Conservation (phyloP, 2,888 invertebrate species). For the Pherbina coryleti region DNA sequence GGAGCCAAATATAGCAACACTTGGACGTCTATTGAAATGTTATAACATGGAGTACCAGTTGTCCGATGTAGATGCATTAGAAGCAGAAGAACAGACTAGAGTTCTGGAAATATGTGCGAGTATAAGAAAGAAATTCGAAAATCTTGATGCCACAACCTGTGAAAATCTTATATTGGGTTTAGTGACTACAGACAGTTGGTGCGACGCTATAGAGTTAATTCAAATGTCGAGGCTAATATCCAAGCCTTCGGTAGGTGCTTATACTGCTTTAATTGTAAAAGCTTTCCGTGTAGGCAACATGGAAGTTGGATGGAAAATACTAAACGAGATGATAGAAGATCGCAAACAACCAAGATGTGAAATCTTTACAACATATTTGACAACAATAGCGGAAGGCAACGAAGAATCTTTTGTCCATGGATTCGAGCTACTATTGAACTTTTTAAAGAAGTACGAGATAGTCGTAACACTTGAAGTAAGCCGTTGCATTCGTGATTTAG, state of each 20-base stretch:
- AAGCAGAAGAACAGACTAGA: slow-evolving; percentile 70
- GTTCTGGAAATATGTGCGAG: slow-evolving; percentile 71
- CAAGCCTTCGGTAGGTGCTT: slow-evolving; percentile 70
- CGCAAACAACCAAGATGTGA: slow-evolving; percentile 69
- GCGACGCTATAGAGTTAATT: slow-evolving; percentile 73
- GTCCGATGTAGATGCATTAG: slow-evolving; percentile 34
- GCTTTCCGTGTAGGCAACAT: slow-evolving; percentile 70
- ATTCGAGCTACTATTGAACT: slow-evolving; percentile 73
- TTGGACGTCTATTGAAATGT: slow-evolving; percentile 73
- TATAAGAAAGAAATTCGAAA: slow-evolving; percentile 70
- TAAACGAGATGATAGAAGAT: slow-evolving; percentile 72
- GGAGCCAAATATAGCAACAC: slow-evolving; percentile 73
- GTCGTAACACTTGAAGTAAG: slow-evolving; percentile 63
- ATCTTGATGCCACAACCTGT: slow-evolving; percentile 74
- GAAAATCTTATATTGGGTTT: slow-evolving; percentile 76
- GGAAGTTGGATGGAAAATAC: slow-evolving; percentile 74
- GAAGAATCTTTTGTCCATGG: slow-evolving; percentile 62
- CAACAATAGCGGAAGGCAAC: slow-evolving; percentile 69
- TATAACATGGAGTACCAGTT: slow-evolving; percentile 69
- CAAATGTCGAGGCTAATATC: slow-evolving; percentile 73
- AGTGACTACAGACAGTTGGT: slow-evolving; percentile 76
- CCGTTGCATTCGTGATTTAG: slow-evolving; percentile 54
- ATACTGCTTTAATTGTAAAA: slow-evolving; percentile 72
- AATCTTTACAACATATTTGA: slow-evolving; percentile 73
- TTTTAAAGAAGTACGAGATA: slow-evolving; percentile 72